phyloP scores from a whole-genome alignment of 2,888 invertebrate genomes.

The Lucinisca nassula region DNA sequence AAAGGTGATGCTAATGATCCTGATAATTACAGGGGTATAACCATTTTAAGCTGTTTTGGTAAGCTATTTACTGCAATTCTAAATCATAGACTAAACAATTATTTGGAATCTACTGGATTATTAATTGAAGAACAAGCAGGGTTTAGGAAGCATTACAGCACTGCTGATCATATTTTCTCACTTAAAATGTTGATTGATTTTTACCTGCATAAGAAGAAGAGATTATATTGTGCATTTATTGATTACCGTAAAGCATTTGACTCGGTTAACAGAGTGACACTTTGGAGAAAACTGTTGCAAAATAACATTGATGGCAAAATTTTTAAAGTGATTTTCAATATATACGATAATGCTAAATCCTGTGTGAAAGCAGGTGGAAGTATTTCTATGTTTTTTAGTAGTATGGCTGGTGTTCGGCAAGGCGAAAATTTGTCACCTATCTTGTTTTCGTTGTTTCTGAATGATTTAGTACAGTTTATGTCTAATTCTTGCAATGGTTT shows the following conservation, averaged over 20 bases:
- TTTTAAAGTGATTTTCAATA: neutral
- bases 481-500: neutral
- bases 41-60: constrained; percentile 4
- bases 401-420: neutral
- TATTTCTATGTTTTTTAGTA: neutral
- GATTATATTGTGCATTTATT: neutral
- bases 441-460: neutral
- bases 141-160: neutral
- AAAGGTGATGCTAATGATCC: neutral
- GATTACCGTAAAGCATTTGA: neutral
- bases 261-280: neutral
- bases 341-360: constrained; percentile 6
- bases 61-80: neutral
- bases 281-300: neutral
- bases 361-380: neutral
- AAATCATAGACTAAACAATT: neutral
- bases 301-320: neutral
- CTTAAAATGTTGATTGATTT: neutral
- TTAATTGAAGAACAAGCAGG: neutral
- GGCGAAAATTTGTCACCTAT: constrained; percentile 2
- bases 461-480: constrained; percentile 1
- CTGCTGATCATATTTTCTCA: neutral
- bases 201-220: neutral
- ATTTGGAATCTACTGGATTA: neutral
- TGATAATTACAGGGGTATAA: neutral